phyloP scores from a whole-genome alignment of 2,888 invertebrate genomes.

The Ptilodon capucinus region DNA sequence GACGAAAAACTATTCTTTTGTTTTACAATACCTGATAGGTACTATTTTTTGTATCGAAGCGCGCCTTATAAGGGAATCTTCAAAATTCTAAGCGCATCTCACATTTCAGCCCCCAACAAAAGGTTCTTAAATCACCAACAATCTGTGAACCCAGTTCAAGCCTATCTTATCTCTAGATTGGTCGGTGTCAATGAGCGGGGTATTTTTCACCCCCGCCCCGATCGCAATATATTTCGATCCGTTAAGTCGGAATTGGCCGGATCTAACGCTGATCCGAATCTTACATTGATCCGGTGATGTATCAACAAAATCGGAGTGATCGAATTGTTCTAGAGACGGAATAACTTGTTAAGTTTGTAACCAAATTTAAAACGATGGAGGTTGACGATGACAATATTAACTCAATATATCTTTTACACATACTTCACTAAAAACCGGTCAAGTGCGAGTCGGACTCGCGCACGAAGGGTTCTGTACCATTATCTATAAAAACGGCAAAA shows the following conservation, averaged over 20 bases:
- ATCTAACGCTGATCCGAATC: background rate
- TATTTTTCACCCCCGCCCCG: background rate
- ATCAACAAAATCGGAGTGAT: background rate
- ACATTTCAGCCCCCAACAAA: background rate
- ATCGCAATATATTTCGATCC: background rate
- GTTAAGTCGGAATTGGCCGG: background rate
- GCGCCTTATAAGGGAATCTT: too few species aligned
- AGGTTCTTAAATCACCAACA: background rate
- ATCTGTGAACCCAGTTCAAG: background rate
- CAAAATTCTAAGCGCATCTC: too few species aligned
- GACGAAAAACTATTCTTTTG: too few species aligned
- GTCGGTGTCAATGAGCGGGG: background rate
- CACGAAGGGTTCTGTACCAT: too few species aligned
- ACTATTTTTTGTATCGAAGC: too few species aligned
- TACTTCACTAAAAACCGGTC: too few species aligned
- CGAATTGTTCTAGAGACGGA: background rate
- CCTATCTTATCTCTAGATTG: background rate
- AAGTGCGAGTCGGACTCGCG: too few species aligned
- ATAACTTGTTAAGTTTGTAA: background rate
- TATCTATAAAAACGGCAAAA: too few species aligned
- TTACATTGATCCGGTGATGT: background rate
- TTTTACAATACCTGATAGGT: too few species aligned
- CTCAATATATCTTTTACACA: too few species aligned
- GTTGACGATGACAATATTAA: background rate
- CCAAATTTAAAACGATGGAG: background rate